These are phyloP conservation scores for Ophraella communa DNA, from an alignment of 2,888 invertebrate genomes.

Conservation along the genomic window DNA sequence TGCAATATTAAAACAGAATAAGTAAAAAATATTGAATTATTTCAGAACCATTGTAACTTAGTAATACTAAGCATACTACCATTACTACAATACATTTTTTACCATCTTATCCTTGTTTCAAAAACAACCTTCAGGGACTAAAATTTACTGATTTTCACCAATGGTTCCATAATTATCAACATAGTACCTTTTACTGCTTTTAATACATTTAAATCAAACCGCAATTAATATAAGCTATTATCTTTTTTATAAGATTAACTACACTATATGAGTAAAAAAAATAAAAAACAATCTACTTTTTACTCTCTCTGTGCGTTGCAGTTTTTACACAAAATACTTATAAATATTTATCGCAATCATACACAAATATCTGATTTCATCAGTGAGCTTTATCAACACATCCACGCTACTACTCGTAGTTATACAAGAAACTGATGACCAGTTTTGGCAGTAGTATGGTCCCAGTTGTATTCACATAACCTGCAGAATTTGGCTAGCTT, in stretches of 20 bases:
- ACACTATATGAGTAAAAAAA: too few relatives aligned
- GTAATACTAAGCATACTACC: too few relatives aligned
- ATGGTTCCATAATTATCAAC: neutral
- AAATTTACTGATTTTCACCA: too few relatives aligned
- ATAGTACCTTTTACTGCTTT: neutral
- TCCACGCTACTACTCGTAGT: conserved; percentile 30
- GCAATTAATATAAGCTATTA: too few relatives aligned
- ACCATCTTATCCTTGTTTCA: too few relatives aligned
- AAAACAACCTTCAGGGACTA: too few relatives aligned
- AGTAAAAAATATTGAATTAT: too few relatives aligned
- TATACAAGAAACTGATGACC: conserved; percentile 30
- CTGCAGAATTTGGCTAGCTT: conserved; percentile 89
- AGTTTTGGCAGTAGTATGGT: conserved; percentile 34
- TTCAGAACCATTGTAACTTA: too few relatives aligned
- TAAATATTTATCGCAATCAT: conserved; percentile 1
- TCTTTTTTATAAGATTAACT: too few relatives aligned
- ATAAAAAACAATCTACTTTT: neutral
- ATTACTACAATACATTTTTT: too few relatives aligned
- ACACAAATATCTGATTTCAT: conserved; percentile 16
- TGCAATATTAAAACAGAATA: neutral
- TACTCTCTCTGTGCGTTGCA: neutral
- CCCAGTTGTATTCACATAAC: conserved; percentile 61
- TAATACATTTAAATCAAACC: too few relatives aligned
- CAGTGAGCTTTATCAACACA: conserved; percentile 30
- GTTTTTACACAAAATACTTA: neutral